phyloP scores from a whole-genome alignment of 2,113 vertebrate genomes.

The Piaya cayana region DNA sequence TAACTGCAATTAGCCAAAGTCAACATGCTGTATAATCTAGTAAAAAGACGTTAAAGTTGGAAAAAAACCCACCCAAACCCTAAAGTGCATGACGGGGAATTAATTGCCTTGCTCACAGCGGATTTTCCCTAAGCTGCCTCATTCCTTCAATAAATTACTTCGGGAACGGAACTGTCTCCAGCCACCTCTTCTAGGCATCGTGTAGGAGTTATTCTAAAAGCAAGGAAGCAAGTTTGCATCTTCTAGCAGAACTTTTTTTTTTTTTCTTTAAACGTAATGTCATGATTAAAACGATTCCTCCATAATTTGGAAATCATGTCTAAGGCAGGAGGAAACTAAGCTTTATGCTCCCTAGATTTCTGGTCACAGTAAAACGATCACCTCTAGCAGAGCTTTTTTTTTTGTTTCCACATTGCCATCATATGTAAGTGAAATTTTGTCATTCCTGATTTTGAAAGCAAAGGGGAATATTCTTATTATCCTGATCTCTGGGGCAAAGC shows the following conservation, averaged over 20 bases:
- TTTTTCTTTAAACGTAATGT: neutral
- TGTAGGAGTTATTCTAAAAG: conserved; percentile 5
- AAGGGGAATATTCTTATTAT: neutral
- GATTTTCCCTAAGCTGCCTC: conserved; percentile 13
- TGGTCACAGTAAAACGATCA: neutral
- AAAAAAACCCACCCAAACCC: neutral
- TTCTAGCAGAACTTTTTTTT: neutral
- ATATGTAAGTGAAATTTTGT: neutral
- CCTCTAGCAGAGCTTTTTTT: neutral
- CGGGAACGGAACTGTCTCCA: neutral
- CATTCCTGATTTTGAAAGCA: neutral
- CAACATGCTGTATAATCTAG: neutral
- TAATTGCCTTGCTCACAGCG: neutral
- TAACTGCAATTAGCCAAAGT: neutral
- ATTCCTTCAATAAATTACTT: conserved; percentile 5
- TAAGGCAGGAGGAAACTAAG: neutral
- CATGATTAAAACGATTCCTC: neutral
- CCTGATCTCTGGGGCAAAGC: neutral
- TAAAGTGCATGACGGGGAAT: neutral
- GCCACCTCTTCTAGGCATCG: neutral
- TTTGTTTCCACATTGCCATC: neutral
- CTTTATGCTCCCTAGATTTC: neutral
- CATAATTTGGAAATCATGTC: neutral
- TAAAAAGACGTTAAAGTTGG: neutral
- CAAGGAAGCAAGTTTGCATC: neutral